phyloP scores from a whole-genome alignment of 1,140 invertebrate genomes.

The Battus philenor region DNA sequence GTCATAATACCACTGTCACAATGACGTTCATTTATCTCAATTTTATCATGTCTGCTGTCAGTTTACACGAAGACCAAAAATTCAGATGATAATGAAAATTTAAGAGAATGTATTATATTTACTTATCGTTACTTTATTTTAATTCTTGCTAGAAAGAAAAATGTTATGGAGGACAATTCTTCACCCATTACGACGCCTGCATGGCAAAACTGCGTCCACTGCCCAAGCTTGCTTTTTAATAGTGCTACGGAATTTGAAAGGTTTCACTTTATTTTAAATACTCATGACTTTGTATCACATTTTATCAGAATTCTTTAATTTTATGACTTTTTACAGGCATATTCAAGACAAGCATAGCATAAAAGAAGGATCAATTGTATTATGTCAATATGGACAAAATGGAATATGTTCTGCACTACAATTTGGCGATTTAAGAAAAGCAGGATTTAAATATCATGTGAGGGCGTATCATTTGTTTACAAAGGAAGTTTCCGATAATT shows the following conservation, averaged over 20 bases:
- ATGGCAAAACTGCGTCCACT: conserved; percentile 77
- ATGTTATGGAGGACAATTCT: conserved; percentile 69
- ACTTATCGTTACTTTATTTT: conserved; percentile 13
- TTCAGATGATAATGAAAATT: conserved; percentile 31
- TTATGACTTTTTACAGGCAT: conserved; percentile 78
- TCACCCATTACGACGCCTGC: conserved; percentile 50
- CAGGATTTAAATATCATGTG: conserved; percentile 92
- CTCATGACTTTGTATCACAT: conserved; percentile 1
- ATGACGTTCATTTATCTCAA: conserved; percentile 10
- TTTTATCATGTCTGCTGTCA: conserved; percentile 23
- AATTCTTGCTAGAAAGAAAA: conserved; percentile 34
- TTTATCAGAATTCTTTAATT: conserved; percentile 11
- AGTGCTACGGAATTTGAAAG: conserved; percentile 74
- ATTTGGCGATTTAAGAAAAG: conserved; percentile 91
- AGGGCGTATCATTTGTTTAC: conserved; percentile 85
- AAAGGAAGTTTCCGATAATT: conserved; percentile 77
- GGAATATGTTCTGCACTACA: conserved; percentile 90
- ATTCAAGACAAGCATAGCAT: conserved; percentile 88
- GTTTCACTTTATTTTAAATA: conserved; percentile 33
- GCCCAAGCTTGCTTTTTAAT: conserved; percentile 75
- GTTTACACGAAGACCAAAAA: conserved; percentile 22
- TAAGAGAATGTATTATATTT: conserved; percentile 21
- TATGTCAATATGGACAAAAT: conserved; percentile 93
- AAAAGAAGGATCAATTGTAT: conserved; percentile 91
- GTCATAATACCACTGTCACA: conserved; percentile 19